Conservation (phyloP, 2,113 vertebrate species). For the Gymnobelideus leadbeateri region DNA sequence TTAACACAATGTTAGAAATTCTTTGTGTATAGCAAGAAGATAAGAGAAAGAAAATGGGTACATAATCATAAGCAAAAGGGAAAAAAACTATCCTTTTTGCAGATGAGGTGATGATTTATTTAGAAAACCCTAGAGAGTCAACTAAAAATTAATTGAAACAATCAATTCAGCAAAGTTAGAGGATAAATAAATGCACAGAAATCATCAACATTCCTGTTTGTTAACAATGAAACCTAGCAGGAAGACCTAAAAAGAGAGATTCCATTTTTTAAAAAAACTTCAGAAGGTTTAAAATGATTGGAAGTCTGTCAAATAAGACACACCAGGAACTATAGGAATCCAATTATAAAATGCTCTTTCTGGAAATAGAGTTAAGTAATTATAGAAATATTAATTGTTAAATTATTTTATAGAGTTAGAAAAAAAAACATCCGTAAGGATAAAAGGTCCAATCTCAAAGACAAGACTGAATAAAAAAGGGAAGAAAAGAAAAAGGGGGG, state of each 20-base stretch:
- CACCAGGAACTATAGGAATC: not conserved
- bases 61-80: not conserved
- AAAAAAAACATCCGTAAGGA: not conserved
- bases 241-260: not conserved
- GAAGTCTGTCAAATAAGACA: not conserved
- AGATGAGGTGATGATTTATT: not conserved
- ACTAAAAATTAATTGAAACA: not conserved
- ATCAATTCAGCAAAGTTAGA: not conserved
- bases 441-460: not conserved
- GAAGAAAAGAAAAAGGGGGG: not conserved
- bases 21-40: not conserved
- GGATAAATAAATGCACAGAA: not conserved
- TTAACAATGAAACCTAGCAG: not conserved
- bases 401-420: not conserved
- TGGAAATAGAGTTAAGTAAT: not conserved
- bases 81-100: not conserved
- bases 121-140: not conserved
- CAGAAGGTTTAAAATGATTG: not conserved
- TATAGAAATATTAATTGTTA: not conserved
- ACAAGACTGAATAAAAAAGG: not conserved
- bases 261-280: not conserved
- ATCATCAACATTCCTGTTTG: not conserved
- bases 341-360: not conserved
- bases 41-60: not conserved
- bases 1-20: not conserved